Conservation (phyloP, 2,113 vertebrate species). For the Zosterops borbonicus region DNA sequence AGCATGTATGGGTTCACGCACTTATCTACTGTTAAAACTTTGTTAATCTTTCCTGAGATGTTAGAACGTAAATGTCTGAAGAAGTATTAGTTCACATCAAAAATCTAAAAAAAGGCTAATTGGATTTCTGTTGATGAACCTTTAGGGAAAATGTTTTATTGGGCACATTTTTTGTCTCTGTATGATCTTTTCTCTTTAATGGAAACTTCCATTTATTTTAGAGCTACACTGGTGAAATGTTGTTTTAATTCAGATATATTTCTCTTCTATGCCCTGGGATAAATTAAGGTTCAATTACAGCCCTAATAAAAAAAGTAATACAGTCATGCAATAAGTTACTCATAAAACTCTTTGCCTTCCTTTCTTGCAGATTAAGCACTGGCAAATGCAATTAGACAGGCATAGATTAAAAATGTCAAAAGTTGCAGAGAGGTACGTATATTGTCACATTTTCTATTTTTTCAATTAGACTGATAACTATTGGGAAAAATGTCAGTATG, state of each 20-base stretch:
- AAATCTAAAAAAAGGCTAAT: background rate
- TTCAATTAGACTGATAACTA: background rate
- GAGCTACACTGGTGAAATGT: background rate
- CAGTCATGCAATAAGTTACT: background rate
- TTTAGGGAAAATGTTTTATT: background rate
- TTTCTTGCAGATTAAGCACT: slow-evolving; percentile 93
- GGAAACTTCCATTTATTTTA: slow-evolving; percentile 15
- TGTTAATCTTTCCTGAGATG: background rate
- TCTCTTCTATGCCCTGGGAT: background rate
- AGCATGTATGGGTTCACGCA: background rate
- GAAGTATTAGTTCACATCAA: background rate
- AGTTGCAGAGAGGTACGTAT: slow-evolving; percentile 94
- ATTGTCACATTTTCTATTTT: background rate
- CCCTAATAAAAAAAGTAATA: slow-evolving; percentile 9
- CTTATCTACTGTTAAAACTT: background rate
- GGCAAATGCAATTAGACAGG: slow-evolving; percentile 96
- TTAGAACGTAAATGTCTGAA: background rate
- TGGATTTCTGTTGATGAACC: background rate
- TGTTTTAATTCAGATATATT: background rate
- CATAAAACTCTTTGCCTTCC: background rate
- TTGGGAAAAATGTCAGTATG: background rate
- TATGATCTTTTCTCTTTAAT: background rate
- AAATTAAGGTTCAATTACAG: slow-evolving; percentile 21
- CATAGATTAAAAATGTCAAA: slow-evolving; percentile 99
- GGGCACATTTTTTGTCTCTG: background rate